Evolutionary conservation across 1,140 invertebrate genomes (phyloP), one percentile per base, ranked within the genome.

Genomic region (Polypedilum pembai): DNA sequence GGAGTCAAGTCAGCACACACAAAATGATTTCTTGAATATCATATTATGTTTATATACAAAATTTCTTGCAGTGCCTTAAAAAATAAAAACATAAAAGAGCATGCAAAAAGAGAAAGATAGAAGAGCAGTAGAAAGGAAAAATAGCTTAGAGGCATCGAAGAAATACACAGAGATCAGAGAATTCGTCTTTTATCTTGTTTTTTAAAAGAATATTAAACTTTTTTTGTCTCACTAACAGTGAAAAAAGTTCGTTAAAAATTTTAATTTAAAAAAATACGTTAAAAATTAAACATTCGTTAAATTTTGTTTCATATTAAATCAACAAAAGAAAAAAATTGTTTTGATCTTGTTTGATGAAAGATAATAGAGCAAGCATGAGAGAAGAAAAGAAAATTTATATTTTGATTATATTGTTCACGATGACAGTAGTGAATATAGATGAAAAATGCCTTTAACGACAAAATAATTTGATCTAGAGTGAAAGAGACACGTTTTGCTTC

Each of bases 391-490:
- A 56, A 56, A 15, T 56, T 56, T 56, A 56, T 56, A n/a, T 56
- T n/a, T 56, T 56, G 12, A 12, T n/a, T 4, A n/a, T n/a, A 12
- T n/a, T n/a, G 45, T n/a, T 1, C 12, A 4, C n/a, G 45, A 56
- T n/a, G 45, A 56, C 45, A 56, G 45, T 56, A 56, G 45, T 56
- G 12, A n/a, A 56, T 12, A 56, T 56, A 56, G 45, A 56, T 56
- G 45, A 69, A 69, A 18, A 69, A 69, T 69, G 65, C 65, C 65
- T 69, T 20, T 69, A 69, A 69, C 65, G 65, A 69, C 65, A 69
- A 69, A 69, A 69, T 69, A 69, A 69, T 69, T 69, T 69, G 20
- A 69, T 69, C 20, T 21, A 69, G 18, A 69, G 18, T 8, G 17
- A 20, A 69, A 8, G 20, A 69, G 20, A 18, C 65, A 69, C 65